Base-by-base conservation (phyloP, 1,140 invertebrate genomes). In the Drosophila subpulchrella region DNA sequence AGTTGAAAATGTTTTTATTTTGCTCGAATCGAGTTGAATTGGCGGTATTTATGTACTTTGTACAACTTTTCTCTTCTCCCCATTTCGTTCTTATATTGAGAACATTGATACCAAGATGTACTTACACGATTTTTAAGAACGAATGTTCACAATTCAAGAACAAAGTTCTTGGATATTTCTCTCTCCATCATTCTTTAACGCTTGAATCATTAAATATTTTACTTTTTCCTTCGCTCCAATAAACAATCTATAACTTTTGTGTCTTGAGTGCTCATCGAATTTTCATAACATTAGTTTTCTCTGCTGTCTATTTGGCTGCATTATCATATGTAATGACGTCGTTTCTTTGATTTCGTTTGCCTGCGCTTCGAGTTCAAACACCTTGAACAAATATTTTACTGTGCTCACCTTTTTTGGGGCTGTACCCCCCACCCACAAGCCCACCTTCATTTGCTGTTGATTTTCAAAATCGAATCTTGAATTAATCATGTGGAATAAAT, bases 401-500 rank as follows among this genome's bases (percentile, higher is more conserved):
- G 65, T 60, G 53, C 56, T 71, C 61, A 38, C 34, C 54, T 24
- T 63, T 58, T 59, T 17, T 12, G 7, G 39, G 51, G 12, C 30
- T 41, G n/a, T 13, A 20, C 10, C 4, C 10, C 4, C 17, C 4
- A 6, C 12, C 44, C 13, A 3, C 3, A 13, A 6, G 38, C 2
- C 24, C 10, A 30, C 15, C 10, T 39, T 32, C 50, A 11, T 24
- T 17, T 44, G 38, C n/a, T 53, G 17, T 61, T 53, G 41, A 70
- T 55, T 76, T 67, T 47, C 56, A 63, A 70, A 80, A 83, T 83
- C 70, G 75, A 83, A 81, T 78, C 74, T 78, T 58, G 79, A 81
- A 81, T 75, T 83, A 83, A 83, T 83, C 80, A 81, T 75, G 75
- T 53, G 80, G 75, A 83, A 83, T 81, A 75, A 83, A 81, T 83